Conservation (phyloP, 2,797 vertebrate genomes). For the Anableps anableps region DNA sequence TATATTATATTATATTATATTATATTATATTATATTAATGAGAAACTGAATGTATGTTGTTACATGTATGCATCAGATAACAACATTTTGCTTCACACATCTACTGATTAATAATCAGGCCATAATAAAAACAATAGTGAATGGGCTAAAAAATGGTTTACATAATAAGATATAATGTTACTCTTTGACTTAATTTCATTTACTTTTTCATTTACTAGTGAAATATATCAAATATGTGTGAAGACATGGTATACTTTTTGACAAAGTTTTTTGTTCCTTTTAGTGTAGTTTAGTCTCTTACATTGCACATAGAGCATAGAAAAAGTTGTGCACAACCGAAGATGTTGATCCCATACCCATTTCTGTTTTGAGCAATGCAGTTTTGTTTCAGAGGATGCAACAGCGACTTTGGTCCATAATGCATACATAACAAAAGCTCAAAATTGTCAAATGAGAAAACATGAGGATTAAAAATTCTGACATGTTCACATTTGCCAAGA, state of each 20-base stretch:
- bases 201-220: not conserved
- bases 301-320: not conserved
- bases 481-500: not conserved
- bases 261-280: not conserved
- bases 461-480: not conserved
- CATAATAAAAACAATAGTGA: too few species aligned
- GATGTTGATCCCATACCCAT: not conserved
- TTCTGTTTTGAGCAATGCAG: not conserved
- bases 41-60: not conserved
- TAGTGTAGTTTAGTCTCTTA: not conserved
- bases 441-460: not conserved
- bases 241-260: not conserved
- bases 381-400: not conserved
- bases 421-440: not conserved
- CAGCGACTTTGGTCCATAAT: not conserved
- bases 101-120: not conserved
- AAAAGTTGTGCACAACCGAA: not conserved
- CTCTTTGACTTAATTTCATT: not conserved
- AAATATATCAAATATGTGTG: not conserved
- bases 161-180: not conserved
- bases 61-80: not conserved
- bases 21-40: not conserved
- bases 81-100: not conserved
- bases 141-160: not conserved
- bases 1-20: too few species aligned